These are phyloP conservation scores for Anastatus disparis DNA, from an alignment of 1,140 invertebrate genomes.

Conservation along the genomic window DNA sequence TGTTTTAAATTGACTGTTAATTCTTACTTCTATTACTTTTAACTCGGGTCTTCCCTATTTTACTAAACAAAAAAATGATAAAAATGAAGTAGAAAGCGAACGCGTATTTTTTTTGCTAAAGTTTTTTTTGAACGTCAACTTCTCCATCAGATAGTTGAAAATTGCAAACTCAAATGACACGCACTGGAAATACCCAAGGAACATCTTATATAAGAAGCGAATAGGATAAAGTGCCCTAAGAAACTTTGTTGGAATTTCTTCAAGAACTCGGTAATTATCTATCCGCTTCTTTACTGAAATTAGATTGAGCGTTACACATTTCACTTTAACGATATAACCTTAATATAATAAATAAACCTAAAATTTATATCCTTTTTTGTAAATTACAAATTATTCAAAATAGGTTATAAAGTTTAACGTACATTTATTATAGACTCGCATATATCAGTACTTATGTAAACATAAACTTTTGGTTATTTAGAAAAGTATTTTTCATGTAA, in stretches of 20 bases:
- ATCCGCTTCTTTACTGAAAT: conserved; percentile 11
- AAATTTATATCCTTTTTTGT: no score
- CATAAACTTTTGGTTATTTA: not conserved
- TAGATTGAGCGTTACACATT: conserved; percentile 11
- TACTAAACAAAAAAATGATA: no score
- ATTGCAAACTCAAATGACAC: conserved; percentile 23
- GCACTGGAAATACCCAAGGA: not conserved
- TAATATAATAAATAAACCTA: no score
- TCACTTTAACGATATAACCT: no score
- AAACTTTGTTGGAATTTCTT: conserved; percentile 25
- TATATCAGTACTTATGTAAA: not conserved
- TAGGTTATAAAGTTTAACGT: no score
- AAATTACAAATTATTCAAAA: no score
- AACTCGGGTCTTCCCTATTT: no score
- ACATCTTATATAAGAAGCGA: not conserved
- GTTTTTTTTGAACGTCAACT: conserved; percentile 2
- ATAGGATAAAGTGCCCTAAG: conserved; percentile 14
- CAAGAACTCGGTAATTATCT: conserved; percentile 28
- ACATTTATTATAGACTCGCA: no score
- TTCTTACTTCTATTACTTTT: no score
- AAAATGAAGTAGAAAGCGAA: no score
- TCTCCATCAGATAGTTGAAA: conserved; percentile 18
- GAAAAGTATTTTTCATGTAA: not conserved
- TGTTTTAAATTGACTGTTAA: no score
- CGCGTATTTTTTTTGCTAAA: not conserved